A percentile compares a stretch with the other conserved stretches of the same genome.
These are phyloP conservation scores for Oedothorax gibbosus DNA, from an alignment of 1,140 invertebrate species.

Conservation along the genomic window DNA sequence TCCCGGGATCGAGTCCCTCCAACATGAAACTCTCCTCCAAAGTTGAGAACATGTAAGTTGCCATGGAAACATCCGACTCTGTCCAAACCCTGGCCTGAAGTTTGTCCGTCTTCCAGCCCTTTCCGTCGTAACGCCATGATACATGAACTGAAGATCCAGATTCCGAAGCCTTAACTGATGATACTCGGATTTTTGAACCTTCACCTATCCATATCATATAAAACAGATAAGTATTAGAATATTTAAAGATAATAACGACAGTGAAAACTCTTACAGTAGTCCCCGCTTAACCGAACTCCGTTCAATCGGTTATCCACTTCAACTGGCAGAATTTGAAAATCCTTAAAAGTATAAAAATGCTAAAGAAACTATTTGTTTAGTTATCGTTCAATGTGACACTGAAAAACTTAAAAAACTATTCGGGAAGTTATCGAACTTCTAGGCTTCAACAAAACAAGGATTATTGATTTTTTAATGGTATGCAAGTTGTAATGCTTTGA, in stretches of 20 bases:
- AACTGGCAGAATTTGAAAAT: no score
- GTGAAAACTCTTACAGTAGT: neutral
- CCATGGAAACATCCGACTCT: neutral
- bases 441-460: no score
- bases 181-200: constrained; percentile 25
- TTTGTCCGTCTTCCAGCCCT: constrained; percentile 50
- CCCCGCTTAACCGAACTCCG: no score
- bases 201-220: no score
- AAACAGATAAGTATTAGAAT: neutral
- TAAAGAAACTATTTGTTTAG: no score
- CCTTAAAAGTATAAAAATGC: no score
- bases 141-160: constrained; percentile 13
- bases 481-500: no score
- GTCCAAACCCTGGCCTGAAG: constrained; percentile 33
- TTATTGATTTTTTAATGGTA: no score
- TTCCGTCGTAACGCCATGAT: constrained; percentile 30
- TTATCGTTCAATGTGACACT: no score
- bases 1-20: neutral
- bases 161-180: neutral
- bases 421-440: no score
- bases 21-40: neutral
- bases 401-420: no score
- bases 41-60: neutral
- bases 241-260: neutral
- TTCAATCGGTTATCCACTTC: no score